Conservation (phyloP, 2,797 vertebrate genomes). For the Argentina silus region DNA sequence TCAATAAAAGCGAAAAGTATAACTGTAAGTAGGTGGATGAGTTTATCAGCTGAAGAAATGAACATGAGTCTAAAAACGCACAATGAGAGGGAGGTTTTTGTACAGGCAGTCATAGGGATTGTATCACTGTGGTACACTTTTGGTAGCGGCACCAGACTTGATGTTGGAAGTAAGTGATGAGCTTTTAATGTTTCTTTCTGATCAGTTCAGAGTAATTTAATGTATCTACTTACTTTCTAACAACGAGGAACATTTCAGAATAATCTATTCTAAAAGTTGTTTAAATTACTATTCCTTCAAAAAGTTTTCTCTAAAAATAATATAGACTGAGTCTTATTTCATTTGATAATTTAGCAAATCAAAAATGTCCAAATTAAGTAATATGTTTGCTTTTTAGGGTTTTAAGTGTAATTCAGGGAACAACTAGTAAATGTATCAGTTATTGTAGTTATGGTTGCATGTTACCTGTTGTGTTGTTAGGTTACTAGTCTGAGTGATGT, state of each 20-base stretch:
- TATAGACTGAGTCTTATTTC: too few relatives aligned
- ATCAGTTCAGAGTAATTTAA: neutral
- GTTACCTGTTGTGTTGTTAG: neutral
- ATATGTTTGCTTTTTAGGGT: too few relatives aligned
- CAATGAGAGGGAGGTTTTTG: neutral
- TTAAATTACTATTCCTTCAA: too few relatives aligned
- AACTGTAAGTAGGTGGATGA: neutral
- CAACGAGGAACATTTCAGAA: neutral
- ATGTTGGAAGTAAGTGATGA: slow-evolving; percentile 2
- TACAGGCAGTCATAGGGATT: slow-evolving; percentile 2
- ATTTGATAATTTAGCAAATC: too few relatives aligned
- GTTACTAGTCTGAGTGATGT: too few relatives aligned
- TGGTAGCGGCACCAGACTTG: slow-evolving; percentile 8
- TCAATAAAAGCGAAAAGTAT: too few relatives aligned
- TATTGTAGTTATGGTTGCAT: too few relatives aligned
- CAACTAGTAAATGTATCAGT: too few relatives aligned
- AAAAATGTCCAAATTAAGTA: too few relatives aligned
- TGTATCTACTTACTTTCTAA: neutral
- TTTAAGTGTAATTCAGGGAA: too few relatives aligned
- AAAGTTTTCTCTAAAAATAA: too few relatives aligned
- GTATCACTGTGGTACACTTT: slow-evolving; percentile 6
- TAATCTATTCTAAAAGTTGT: too few relatives aligned
- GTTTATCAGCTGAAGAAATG: neutral
- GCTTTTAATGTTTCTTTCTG: neutral
- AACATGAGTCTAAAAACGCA: neutral